Conservation (phyloP, 1,140 invertebrate species). For the Whitmania pigra region DNA sequence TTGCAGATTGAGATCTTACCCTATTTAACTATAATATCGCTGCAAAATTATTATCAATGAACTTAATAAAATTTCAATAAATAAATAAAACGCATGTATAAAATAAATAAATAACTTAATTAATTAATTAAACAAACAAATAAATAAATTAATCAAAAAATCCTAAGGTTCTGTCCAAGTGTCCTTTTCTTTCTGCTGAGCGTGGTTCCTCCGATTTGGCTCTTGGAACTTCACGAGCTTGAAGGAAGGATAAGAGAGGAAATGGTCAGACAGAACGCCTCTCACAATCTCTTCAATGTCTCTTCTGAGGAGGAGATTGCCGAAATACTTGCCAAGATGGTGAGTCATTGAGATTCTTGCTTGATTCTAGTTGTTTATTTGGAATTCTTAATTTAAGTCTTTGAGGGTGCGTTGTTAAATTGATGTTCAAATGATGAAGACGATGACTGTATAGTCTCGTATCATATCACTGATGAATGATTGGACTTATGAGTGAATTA, state of each 20-base stretch:
- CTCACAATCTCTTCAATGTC: neutral
- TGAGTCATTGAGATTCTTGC: neutral
- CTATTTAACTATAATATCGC: no score
- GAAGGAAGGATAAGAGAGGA: conserved; percentile 26
- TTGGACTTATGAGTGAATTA: neutral
- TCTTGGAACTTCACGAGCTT: conserved; percentile 39
- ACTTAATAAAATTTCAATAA: no score
- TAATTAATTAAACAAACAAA: no score
- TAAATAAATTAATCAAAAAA: neutral
- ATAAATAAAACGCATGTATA: no score
- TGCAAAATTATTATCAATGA: no score
- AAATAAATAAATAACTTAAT: no score
- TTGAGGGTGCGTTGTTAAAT: neutral
- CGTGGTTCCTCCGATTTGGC: conserved; percentile 41
- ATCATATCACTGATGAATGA: neutral
- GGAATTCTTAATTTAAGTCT: neutral
- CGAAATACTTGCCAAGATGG: conserved; percentile 13
- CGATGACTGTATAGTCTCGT: no score
- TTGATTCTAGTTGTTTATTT: neutral
- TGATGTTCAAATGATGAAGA: neutral
- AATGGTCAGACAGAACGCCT: neutral
- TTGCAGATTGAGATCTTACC: neutral
- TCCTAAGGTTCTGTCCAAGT: conserved; percentile 40
- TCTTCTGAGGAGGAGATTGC: conserved; percentile 15
- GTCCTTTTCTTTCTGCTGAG: conserved; percentile 39